Conservation (phyloP, 2,797 vertebrate genomes). For the Gymnothorax javanicus region DNA sequence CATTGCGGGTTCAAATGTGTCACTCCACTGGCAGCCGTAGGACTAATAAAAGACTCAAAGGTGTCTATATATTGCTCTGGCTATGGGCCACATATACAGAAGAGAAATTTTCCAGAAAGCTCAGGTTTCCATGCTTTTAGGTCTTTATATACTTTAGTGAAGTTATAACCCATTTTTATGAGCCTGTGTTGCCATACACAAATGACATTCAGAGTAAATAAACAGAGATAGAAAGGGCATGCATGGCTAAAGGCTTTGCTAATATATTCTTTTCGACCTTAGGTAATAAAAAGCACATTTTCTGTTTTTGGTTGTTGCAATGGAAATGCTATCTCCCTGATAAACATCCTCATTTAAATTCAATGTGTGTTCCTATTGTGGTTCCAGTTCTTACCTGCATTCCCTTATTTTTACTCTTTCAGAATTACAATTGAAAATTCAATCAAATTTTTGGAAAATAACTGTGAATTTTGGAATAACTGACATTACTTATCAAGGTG, state of each 20-base stretch:
- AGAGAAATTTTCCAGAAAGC: neutral
- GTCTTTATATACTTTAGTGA: neutral
- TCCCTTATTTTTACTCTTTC: neutral
- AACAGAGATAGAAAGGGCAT: neutral
- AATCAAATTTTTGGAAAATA: neutral
- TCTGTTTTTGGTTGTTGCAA: neutral
- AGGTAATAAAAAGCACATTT: neutral
- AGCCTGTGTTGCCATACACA: neutral
- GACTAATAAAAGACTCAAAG: neutral
- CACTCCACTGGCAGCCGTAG: constrained; percentile 13
- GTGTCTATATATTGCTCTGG: neutral
- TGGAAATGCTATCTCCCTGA: neutral
- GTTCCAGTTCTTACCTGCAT: neutral
- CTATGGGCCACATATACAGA: neutral
- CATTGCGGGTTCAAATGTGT: neutral
- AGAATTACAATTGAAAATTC: constrained; percentile 3
- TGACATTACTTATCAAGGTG: neutral
- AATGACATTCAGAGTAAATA: neutral
- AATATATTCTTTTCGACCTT: neutral
- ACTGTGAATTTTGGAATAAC: neutral
- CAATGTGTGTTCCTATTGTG: neutral
- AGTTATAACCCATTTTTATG: neutral
- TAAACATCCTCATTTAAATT: neutral
- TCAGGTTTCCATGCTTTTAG: neutral
- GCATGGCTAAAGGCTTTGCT: neutral